Evolutionary conservation across 2,797 vertebrate species (phyloP).

Genomic region (Clarias pachynema): DNA sequence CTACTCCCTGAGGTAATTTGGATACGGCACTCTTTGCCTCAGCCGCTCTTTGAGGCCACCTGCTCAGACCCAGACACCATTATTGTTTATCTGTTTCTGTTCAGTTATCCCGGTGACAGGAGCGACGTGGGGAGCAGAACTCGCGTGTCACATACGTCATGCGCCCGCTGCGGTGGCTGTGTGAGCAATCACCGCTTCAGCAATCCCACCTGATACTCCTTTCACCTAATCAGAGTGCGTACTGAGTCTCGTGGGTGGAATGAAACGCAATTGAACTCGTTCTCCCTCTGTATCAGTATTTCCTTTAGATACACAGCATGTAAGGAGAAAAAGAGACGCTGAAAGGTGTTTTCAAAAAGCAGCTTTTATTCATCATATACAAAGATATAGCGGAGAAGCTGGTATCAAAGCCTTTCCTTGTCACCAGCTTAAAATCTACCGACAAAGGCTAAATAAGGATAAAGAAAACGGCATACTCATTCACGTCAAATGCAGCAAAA

Average conservation of each 20-base stretch:
- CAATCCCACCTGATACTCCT: conserved; percentile 29
- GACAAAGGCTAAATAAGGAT: conserved; percentile 14
- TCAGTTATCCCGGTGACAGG: conserved; percentile 48
- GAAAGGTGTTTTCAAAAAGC: conserved; percentile 1
- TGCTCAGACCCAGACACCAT: conserved; percentile 47
- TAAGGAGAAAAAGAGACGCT: neutral
- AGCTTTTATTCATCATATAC: conserved; percentile 15
- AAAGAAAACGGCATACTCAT: conserved; percentile 12
- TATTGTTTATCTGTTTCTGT: conserved; percentile 54
- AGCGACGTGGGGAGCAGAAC: conserved; percentile 17
- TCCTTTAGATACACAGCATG: neutral
- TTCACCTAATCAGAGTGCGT: conserved; percentile 17
- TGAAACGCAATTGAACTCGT: conserved; percentile 14
- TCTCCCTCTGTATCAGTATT: neutral
- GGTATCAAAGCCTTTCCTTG: conserved; percentile 15
- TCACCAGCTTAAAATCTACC: neutral
- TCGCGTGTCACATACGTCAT: conserved; percentile 32
- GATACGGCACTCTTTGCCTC: conserved; percentile 70
- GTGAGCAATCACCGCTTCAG: conserved; percentile 25
- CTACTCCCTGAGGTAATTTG: conserved; percentile 71
- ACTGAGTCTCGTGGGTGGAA: conserved; percentile 13
- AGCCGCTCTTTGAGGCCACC: conserved; percentile 68
- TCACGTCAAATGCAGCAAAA: conserved; percentile 18
- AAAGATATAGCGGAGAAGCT: neutral
- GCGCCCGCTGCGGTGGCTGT: conserved; percentile 14